A percentile compares a stretch with the other conserved stretches of the same genome.
Evolutionary conservation across 2,888 invertebrate species (phyloP).

Genomic region (Chalcosyrphus nemorum): DNA sequence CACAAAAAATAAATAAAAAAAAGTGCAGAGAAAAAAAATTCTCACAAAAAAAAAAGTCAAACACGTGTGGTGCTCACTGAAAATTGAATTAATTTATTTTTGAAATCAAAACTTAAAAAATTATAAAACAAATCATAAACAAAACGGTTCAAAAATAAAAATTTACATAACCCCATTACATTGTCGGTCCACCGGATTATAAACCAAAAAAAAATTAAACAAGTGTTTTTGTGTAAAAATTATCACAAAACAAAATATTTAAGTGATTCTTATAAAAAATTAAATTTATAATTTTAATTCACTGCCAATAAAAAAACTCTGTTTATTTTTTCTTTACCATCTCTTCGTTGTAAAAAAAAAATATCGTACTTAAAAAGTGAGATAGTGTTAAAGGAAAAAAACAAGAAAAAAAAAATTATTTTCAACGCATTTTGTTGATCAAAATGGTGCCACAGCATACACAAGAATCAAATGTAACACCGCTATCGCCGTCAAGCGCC

Average conservation of each 20-base stretch:
- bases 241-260: constrained; percentile 1
- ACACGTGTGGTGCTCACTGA: constrained; percentile 55
- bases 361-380: constrained; percentile 8
- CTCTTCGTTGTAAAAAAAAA: background rate
- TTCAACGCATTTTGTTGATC: constrained; percentile 56
- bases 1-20: too few species aligned
- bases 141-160: constrained; percentile 10
- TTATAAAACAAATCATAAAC: too few species aligned
- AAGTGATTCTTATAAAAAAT: constrained; percentile 6
- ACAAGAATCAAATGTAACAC: constrained; percentile 76
- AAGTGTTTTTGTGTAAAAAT: constrained; percentile 34
- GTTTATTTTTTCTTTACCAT: background rate
- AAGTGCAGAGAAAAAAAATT: constrained; percentile 11
- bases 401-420: background rate
- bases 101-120: constrained; percentile 26
- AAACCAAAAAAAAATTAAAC: constrained; percentile 24
- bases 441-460: constrained; percentile 78
- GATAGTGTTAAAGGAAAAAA: background rate
- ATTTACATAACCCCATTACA: constrained; percentile 14
- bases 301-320: constrained; percentile 24
- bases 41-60: constrained; percentile 22
- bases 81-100: constrained; percentile 3
- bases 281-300: background rate
- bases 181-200: constrained; percentile 51
- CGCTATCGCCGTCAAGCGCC: constrained; percentile 74